Evolutionary conservation across 2,888 invertebrate species (phyloP).

Genomic region (Hecatera dysodea): DNA sequence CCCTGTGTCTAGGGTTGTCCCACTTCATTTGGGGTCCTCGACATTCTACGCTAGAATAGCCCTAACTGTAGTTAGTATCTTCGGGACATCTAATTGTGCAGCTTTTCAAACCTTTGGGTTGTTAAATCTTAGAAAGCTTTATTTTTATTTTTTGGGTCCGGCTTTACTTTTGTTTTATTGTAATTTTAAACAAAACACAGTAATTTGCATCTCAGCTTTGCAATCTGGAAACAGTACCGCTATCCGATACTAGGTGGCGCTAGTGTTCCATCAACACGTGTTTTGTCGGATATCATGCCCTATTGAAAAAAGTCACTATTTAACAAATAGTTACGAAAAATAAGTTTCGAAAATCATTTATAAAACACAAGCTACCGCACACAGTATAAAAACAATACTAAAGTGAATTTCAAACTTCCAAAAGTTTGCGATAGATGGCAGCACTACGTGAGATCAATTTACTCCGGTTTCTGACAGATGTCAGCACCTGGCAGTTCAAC

Average conservation of each 20-base stretch:
- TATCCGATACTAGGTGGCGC: constrained; percentile 64
- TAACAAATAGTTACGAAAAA: background rate
- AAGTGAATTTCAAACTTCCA: background rate
- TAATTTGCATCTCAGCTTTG: too few relatives aligned
- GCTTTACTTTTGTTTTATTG: too few relatives aligned
- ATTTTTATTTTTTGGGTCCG: too few relatives aligned
- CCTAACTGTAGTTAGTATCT: background rate
- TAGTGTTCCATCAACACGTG: background rate
- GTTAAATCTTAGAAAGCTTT: too few relatives aligned
- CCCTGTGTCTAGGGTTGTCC: background rate
- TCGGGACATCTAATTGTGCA: background rate
- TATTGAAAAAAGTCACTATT: background rate
- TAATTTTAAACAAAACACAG: too few relatives aligned
- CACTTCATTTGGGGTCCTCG: background rate
- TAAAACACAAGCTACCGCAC: background rate
- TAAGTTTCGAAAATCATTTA: too few relatives aligned
- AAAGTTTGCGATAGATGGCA: constrained; percentile 36
- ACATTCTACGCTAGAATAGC: background rate
- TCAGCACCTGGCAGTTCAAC: constrained; percentile 26
- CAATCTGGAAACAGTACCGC: constrained; percentile 10
- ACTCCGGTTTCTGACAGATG: constrained; percentile 30
- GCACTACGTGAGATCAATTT: background rate
- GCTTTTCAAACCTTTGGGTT: too few relatives aligned
- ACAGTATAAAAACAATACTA: background rate
- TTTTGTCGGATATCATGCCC: background rate